Evolutionary conservation across 2,113 vertebrate genomes (phyloP), one percentile per base, ranked within the genome.

Genomic region (Zosterops borbonicus): DNA sequence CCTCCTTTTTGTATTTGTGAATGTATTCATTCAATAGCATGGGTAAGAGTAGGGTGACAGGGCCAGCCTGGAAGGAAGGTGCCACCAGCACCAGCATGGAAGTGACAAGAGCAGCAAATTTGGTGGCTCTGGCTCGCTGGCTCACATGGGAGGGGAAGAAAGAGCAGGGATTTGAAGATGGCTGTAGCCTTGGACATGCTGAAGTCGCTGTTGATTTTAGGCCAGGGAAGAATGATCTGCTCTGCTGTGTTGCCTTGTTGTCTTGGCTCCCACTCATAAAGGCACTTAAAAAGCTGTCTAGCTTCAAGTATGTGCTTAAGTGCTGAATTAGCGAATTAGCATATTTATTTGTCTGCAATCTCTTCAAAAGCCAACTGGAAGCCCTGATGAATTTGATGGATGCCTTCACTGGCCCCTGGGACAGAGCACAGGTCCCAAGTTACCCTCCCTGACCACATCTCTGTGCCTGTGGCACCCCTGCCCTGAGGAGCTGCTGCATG

Each of bases 271-370:
- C 9, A 10, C 78, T 95, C 87, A 46, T 33, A 41, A 79, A 87
- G 62, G 31, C 96, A 91, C 91, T 95, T 89, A 64, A 49, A 88
- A 75, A 91, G 62, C 69, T 89, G 80, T 91, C 58, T 10, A n/a
- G 75, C 62, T 92, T 91, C 81, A 95, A 96, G 91, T 77, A 46
- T 71, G 69, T 79, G 47, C 74, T 95, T 68, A 94, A 96, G 94
- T 60, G 73, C 74, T 95, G 83, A 86, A 71, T 71, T 71, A 82
- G 84, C 28, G 83, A 70, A 71, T 84, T 71, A 89, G 70, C 35
- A 25, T 82, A 87, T 85, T 63, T 82, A 49, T 74, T 87, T 24
- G 46, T 53, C 74, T 90, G 59, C 33, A 65, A 4, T 20, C 53
- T 76, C 71, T 89, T 52, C 78, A 84, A 56, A 89, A 90, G 64